Evolutionary conservation across 2,888 invertebrate species (phyloP).

Genomic region (Coelinius sp.): DNA sequence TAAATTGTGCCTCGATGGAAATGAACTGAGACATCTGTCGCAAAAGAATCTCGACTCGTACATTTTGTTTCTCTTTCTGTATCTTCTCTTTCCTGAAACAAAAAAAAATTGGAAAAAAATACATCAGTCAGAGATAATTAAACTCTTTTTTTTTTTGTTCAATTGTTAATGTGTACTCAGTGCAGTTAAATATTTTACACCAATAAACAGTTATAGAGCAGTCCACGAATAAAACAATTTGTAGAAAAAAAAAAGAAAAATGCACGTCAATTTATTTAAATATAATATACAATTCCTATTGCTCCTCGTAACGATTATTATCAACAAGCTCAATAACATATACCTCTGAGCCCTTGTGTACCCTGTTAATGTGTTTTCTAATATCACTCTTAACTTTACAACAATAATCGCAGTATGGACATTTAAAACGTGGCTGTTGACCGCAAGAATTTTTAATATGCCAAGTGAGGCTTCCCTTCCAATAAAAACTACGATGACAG

Average conservation of each 20-base stretch:
- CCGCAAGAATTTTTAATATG: constrained; percentile 67
- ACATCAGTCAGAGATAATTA: neutral
- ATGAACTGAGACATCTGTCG: constrained; percentile 45
- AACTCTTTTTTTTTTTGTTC: neutral
- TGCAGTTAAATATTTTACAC: neutral
- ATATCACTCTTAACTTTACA: constrained; percentile 65
- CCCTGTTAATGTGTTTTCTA: constrained; percentile 62
- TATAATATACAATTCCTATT: neutral
- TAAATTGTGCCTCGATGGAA: constrained; percentile 48
- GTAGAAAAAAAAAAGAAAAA: neutral
- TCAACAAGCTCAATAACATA: constrained; percentile 60
- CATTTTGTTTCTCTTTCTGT: neutral
- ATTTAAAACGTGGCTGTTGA: constrained; percentile 64
- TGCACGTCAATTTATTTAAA: neutral
- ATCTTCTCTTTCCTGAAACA: constrained; percentile 11
- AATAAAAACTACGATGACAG: constrained; percentile 62
- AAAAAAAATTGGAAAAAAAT: neutral
- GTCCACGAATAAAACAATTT: neutral
- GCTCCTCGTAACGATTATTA: neutral
- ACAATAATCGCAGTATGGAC: constrained; percentile 65
- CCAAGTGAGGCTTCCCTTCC: constrained; percentile 63
- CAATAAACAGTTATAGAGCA: constrained; percentile 10
- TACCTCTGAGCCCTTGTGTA: constrained; percentile 57
- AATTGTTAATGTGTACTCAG: neutral
- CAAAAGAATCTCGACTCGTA: neutral